These are phyloP conservation scores for Pandemis corylana DNA, from an alignment of 2,888 invertebrate genomes.

Conservation along the genomic window DNA sequence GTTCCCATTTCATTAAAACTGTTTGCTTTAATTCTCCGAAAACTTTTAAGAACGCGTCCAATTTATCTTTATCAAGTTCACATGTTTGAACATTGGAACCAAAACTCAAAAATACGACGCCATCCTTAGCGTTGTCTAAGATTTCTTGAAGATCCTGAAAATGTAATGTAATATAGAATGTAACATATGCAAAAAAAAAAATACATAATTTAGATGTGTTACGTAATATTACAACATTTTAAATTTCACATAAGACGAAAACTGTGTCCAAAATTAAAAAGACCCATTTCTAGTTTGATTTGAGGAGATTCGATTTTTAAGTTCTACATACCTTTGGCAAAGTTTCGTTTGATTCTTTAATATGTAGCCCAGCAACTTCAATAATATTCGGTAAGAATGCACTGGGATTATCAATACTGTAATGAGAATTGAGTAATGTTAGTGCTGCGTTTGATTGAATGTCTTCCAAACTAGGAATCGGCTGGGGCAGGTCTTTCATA, in stretches of 20 bases:
- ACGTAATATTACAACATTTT: too few relatives aligned
- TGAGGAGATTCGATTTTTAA: background rate
- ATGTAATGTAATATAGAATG: background rate
- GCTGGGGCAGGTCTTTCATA: conserved; percentile 44
- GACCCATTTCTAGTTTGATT: too few relatives aligned
- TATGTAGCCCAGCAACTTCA: conserved; percentile 65
- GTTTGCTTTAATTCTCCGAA: conserved; percentile 74
- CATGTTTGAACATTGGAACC: conserved; percentile 59
- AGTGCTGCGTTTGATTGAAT: conserved; percentile 54
- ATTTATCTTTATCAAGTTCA: conserved; percentile 52
- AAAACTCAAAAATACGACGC: conserved; percentile 59
- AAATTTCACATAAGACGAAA: too few relatives aligned
- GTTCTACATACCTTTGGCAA: conserved; percentile 20
- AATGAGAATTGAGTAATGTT: conserved; percentile 64
- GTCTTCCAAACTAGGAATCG: conserved; percentile 46
- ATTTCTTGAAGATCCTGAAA: conserved; percentile 56
- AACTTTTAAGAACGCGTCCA: conserved; percentile 59
- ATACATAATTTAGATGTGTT: background rate
- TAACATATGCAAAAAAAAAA: too few relatives aligned
- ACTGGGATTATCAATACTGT: conserved; percentile 55
- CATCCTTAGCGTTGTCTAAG: conserved; percentile 54
- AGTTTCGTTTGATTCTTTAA: conserved; percentile 33
- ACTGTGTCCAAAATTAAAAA: too few relatives aligned
- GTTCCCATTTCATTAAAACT: conserved; percentile 83
- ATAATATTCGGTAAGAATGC: conserved; percentile 69